Conservation (phyloP, 2,797 vertebrate genomes). For the Buphagus erythrorhynchus region DNA sequence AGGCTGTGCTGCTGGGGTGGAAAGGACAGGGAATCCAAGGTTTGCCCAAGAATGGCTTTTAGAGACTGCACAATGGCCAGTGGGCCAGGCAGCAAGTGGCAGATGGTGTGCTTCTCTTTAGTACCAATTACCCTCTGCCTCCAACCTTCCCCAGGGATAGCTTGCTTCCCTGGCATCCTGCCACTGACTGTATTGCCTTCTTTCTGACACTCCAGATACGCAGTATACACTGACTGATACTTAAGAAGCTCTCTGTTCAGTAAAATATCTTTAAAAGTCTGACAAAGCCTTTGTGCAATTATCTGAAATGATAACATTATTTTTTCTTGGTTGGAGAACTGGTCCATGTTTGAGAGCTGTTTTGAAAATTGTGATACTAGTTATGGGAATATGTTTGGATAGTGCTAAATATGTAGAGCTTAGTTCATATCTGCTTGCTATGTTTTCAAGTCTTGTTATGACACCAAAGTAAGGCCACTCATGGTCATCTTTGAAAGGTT, state of each 20-base stretch:
- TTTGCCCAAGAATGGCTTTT: neutral
- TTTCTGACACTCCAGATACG: accelerated
- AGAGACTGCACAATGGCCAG: neutral
- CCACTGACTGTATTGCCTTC: neutral
- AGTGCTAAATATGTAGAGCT: neutral
- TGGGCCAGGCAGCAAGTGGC: accelerated
- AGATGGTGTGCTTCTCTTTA: neutral
- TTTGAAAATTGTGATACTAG: neutral
- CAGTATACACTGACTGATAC: neutral
- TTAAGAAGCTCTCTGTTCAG: neutral
- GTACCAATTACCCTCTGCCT: neutral
- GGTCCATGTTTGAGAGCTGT: neutral
- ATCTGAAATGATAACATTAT: neutral
- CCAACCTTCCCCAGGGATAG: neutral
- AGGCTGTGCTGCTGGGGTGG: neutral
- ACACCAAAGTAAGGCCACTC: neutral
- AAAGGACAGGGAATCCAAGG: neutral
- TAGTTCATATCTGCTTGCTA: neutral
- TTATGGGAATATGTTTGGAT: neutral
- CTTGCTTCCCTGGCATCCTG: neutral
- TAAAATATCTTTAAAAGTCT: neutral
- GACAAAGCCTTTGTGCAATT: neutral
- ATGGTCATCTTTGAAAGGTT: neutral
- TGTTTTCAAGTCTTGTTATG: neutral
- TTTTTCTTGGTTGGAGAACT: neutral